Conservation (phyloP, 1,140 invertebrate species). For the Uloborus diversus region DNA sequence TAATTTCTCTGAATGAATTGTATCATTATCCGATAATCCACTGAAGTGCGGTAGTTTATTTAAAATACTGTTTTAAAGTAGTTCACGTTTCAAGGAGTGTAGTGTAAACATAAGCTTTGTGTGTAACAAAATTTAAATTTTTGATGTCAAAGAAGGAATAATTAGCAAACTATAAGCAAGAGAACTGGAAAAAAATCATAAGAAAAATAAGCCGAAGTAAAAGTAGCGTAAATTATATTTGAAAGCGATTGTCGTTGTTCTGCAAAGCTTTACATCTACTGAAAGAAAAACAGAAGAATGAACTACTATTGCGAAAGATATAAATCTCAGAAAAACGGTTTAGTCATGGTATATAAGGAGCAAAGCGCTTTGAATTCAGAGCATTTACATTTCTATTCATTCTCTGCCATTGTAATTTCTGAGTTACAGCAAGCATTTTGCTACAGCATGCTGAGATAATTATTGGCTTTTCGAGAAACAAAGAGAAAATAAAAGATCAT, state of each 20-base stretch:
- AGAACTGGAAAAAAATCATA: background rate
- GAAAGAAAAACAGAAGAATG: constrained; percentile 23
- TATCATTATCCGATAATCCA: too few relatives aligned
- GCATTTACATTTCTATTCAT: constrained; percentile 48
- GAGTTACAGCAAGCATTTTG: constrained; percentile 42
- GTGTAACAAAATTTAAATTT: too few relatives aligned
- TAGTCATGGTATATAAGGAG: constrained; percentile 22
- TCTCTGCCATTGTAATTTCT: constrained; percentile 29
- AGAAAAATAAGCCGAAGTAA: constrained; percentile 24
- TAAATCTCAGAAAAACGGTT: constrained; percentile 40
- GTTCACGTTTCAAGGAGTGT: too few relatives aligned
- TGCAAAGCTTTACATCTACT: background rate
- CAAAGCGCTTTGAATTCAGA: constrained; percentile 30
- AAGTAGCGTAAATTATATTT: constrained; percentile 30
- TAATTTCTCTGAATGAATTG: too few relatives aligned
- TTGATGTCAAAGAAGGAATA: too few relatives aligned
- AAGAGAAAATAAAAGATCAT: constrained; percentile 26
- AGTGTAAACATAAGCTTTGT: too few relatives aligned
- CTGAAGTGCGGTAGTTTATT: too few relatives aligned
- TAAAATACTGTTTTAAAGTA: too few relatives aligned
- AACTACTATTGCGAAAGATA: constrained; percentile 24
- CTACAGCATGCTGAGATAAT: constrained; percentile 41
- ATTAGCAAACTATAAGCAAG: too few relatives aligned
- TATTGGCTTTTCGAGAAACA: constrained; percentile 19
- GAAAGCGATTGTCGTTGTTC: constrained; percentile 17